Evolutionary conservation across 2,797 vertebrate species (phyloP), one percentile per base, ranked within the genome.

Genomic region (Geotrypetes seraphini): DNA sequence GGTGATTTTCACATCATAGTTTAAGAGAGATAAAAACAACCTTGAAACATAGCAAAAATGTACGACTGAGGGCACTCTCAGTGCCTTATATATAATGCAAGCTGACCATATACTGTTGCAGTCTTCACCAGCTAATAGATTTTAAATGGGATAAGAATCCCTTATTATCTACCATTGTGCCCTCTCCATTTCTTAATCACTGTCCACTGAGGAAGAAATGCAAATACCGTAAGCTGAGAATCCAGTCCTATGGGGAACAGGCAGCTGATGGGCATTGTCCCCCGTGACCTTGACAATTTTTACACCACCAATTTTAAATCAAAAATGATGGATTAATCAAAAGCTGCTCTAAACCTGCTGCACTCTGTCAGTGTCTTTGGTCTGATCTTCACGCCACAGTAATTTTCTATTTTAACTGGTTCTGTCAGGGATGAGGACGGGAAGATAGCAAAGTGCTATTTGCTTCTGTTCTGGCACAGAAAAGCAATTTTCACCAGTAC

Each of bases 251-350:
- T 12, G 39, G 19, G 22, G 16, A 59, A 31, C 67, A 65, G 59
- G 10, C 27, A 34, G 46, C 42, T 50, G 30, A 49, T 64, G 43
- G 36, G 29, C n/a, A n/a, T n/a, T 54, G 48, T 22, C 22, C 47
- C 41, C 20, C 31, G 35, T 53, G 69, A 75, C 71, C 73, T 61
- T 79, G 70, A 66, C 64, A 73, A 62, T 65, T 50, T 66, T 51
- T 52, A 56, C 28, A 50, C 44, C 36, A 52, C 34, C 50, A 60
- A 40, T 80, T 71, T 79, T 70, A 69, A 81, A 77, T 81, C 69
- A 75, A 32, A 75, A 63, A 70, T 75, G 69, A 87, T 79, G 65
- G 71, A 80, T 81, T 86, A 79, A 84, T 88, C 65, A 76, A 79
- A n/a, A 51, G 63, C 32, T 69, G 69, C 67, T 69, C 75, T 78